Evolutionary conservation across 2,113 vertebrate genomes (phyloP), one percentile per base, ranked within the genome.

Genomic region (Rana temporaria): DNA sequence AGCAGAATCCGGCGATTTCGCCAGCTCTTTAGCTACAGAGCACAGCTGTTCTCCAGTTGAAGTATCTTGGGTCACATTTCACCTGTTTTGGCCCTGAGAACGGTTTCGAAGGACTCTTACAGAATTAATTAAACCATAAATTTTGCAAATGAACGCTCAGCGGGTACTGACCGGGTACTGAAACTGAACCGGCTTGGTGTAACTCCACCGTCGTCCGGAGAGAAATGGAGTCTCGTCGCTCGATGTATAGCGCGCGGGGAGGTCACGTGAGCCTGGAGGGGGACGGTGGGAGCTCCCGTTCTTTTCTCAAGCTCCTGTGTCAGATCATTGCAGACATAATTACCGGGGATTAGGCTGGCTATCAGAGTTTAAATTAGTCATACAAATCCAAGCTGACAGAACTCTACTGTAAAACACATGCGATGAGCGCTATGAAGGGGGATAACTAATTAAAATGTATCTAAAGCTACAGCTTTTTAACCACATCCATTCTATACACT

Each of bases 51-150:
- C 63, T 79, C 85, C 89, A 86, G 86, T 86, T 87, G 83, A 87
- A 87, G 88, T 89, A 85, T 83, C 88, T 48, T 48, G 64, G 79
- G 85, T 90, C 87, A 56, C 84, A 87, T 90, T 90, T 90, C 90
- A 89, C 89, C 84, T 89, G 84, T 87, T 88, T 86, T 89, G 87
- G 87, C 84, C 85, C 81, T 84, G 82, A 87, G 87, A 85, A 85
- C 83, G 85, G 84, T 38, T 90, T 79, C 17, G 85, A 89, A 30
- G 26, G 88, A 87, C 89, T 90, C 88, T 84, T 85, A 34, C 86
- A 75, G 87, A 88, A 90, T 90, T 89, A 90, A 90, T 90, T 88
- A 88, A 89, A 89, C 87, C 89, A 90, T 89, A 89, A 90, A 90
- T 90, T 87, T 86, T 87, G 59, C 0, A 86, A 87, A 89, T 87